Conservation (phyloP, 2,113 vertebrate species). For the Gymnorhina tibicen region DNA sequence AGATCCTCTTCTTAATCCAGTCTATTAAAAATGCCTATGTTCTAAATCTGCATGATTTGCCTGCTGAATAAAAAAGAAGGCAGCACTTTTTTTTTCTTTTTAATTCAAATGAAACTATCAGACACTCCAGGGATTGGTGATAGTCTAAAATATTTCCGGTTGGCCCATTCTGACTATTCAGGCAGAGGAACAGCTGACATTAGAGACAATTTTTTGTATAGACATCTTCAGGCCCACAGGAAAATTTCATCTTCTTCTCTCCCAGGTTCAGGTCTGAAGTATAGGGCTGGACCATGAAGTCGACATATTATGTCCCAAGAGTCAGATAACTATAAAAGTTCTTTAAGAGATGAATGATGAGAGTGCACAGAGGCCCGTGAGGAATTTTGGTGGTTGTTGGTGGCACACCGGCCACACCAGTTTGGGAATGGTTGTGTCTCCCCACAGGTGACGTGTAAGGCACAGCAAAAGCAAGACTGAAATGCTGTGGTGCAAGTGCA, state of each 20-base stretch:
- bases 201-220: neutral
- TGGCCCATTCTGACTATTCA: neutral
- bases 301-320: neutral
- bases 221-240: neutral
- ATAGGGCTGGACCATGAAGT: neutral
- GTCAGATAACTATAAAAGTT: neutral
- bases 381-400: neutral
- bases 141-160: neutral
- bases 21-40: neutral
- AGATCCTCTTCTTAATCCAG: neutral
- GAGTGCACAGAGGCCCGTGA: neutral
- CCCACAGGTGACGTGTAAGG: neutral
- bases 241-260: neutral
- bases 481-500: neutral
- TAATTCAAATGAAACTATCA: neutral
- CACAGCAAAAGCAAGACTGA: neutral
- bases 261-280: neutral
- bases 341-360: neutral
- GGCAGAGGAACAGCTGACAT: neutral
- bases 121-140: neutral
- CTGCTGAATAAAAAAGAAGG: neutral
- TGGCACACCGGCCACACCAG: neutral
- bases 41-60: neutral
- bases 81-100: neutral
- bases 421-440: neutral